Percentiles rank a stretch among this genome's conserved stretches.
Evolutionary conservation across 2,888 invertebrate genomes (phyloP).

Genomic region (Coenonympha glycerion): DNA sequence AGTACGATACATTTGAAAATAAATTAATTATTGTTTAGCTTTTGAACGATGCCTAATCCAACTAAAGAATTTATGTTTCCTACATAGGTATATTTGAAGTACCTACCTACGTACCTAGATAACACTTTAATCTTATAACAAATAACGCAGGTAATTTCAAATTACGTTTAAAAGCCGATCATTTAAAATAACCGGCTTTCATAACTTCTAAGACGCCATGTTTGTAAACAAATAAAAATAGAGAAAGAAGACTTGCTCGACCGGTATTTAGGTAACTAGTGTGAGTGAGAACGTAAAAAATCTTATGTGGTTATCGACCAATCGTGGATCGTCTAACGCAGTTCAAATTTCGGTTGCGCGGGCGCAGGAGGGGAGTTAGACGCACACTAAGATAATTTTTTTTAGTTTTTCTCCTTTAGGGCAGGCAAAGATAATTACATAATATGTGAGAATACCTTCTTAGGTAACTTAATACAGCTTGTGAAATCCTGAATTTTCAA

Average conservation of each 20-base stretch:
- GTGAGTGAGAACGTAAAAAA: conserved; percentile 20
- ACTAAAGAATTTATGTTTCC: no score
- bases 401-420: no score
- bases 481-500: no score
- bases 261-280: conserved; percentile 12
- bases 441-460: no score
- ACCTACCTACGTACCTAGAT: no score
- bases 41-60: no score
- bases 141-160: no score
- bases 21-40: no score
- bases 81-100: no score
- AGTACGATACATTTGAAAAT: no score
- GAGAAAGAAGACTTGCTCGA: conserved; percentile 25
- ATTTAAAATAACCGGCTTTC: conserved; percentile 2
- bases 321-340: conserved; percentile 67
- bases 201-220: conserved; percentile 22
- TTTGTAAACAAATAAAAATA: conserved; percentile 13
- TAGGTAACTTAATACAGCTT: not conserved
- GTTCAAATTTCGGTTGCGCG: conserved; percentile 55
- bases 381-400: conserved; percentile 36
- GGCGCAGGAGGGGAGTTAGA: conserved; percentile 42
- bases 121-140: no score
- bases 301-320: conserved; percentile 45
- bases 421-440: no score
- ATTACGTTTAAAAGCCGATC: not conserved